These are phyloP conservation scores for Astropecten irregularis DNA, from an alignment of 53 echinoderm and acorn worm genomes.

Conservation along the genomic window DNA sequence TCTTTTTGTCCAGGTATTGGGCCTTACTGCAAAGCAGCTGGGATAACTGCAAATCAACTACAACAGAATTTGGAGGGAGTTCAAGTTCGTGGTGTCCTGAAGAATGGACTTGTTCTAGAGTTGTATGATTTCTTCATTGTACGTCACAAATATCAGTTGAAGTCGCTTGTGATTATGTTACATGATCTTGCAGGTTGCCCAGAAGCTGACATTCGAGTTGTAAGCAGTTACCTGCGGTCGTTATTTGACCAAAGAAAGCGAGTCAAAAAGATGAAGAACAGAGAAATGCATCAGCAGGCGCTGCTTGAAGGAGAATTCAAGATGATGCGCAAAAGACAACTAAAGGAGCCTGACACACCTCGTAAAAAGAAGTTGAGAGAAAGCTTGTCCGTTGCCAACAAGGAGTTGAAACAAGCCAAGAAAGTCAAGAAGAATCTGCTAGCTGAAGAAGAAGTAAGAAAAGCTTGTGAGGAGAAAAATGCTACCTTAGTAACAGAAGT, in stretches of 20 bases:
- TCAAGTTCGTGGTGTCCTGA: not conserved
- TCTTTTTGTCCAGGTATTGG: not conserved
- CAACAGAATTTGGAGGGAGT: not conserved
- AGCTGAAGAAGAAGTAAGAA: too few relatives aligned
- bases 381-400: too few relatives aligned
- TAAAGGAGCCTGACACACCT: constrained; percentile 5
- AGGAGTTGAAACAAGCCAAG: too few relatives aligned
- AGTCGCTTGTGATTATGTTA: not conserved
- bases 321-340: not conserved
- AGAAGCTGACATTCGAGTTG: not conserved
- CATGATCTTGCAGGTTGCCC: not conserved
- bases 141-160: not conserved
- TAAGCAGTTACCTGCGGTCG: not conserved
- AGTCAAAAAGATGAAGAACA: not conserved
- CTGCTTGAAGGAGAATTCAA: not conserved
- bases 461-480: too few relatives aligned
- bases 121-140: not conserved
- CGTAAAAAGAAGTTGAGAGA: constrained; percentile 28
- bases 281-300: not conserved
- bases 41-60: not conserved
- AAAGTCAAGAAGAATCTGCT: too few relatives aligned
- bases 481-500: too few relatives aligned
- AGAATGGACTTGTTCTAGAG: constrained; percentile 28
- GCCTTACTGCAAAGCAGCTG: not conserved
- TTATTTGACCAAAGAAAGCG: not conserved